These are phyloP conservation scores for Mesocricetus auratus DNA, from an alignment of 2,113 vertebrate genomes.

Conservation along the genomic window DNA sequence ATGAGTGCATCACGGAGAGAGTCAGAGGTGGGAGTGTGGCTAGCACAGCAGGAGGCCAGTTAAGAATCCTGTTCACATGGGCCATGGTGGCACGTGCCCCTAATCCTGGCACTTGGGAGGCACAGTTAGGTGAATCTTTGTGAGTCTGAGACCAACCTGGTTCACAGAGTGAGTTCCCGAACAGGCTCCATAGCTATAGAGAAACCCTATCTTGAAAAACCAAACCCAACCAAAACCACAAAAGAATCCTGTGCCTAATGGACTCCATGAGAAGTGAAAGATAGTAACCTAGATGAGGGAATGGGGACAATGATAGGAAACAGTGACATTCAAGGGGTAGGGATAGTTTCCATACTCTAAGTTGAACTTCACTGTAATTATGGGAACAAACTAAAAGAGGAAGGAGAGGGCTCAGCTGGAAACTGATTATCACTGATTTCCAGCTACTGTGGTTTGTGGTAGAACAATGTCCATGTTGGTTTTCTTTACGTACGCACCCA, in stretches of 20 bases:
- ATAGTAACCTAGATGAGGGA: neutral
- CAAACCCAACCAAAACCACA: too few relatives aligned
- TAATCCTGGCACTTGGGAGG: too few relatives aligned
- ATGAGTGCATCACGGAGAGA: neutral
- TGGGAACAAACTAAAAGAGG: neutral
- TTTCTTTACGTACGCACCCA: neutral
- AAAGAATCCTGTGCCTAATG: neutral
- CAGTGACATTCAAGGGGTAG: neutral
- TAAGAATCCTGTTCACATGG: neutral
- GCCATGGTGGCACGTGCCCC: too few relatives aligned
- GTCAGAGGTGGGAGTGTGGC: neutral
- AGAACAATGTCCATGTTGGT: neutral
- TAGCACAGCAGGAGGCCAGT: neutral
- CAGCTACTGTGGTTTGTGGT: conserved; percentile 45
- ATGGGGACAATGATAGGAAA: neutral
- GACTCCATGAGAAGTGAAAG: neutral
- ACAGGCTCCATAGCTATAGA: too few relatives aligned
- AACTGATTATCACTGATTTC: neutral
- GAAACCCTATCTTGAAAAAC: too few relatives aligned
- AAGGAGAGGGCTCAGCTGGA: neutral
- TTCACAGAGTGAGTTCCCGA: too few relatives aligned
- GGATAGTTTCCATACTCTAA: neutral
- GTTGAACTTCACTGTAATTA: neutral
- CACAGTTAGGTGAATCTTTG: too few relatives aligned
- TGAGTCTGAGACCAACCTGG: too few relatives aligned